A percentile compares a stretch with the other conserved stretches of the same genome.
Conservation (phyloP, 2,797 vertebrate species). For the Eutrigla gurnardus region DNA sequence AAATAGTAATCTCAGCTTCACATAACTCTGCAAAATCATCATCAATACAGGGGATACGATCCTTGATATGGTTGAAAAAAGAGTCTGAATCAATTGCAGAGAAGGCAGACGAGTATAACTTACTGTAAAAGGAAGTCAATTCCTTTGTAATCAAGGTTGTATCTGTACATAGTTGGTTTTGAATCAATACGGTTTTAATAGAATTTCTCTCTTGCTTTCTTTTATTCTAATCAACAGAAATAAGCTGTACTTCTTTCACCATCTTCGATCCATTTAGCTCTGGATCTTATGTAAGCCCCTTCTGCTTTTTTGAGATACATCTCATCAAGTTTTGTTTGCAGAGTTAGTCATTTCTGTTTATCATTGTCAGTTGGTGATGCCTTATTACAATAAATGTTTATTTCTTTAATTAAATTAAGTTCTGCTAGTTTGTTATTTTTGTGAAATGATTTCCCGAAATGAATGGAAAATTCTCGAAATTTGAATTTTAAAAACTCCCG, state of each 20-base stretch:
- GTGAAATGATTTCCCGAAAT: not conserved
- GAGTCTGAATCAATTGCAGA: not conserved
- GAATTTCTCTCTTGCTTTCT: conserved; percentile 2
- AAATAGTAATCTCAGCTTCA: conserved; percentile 13
- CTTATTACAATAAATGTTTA: not conserved
- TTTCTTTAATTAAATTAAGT: conserved; percentile 11
- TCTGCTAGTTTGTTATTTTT: not conserved
- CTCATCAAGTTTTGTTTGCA: not conserved
- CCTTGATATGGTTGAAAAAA: conserved; percentile 7
- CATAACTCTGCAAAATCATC: conserved; percentile 17
- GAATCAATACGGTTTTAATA: not conserved
- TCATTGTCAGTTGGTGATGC: not conserved
- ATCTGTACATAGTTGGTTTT: not conserved
- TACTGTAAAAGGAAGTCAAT: not conserved
- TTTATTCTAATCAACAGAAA: not conserved
- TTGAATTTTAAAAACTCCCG: conserved; percentile 32
- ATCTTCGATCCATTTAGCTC: not conserved
- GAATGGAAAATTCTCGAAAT: conserved; percentile 8
- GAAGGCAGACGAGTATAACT: not conserved
- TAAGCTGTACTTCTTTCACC: not conserved
- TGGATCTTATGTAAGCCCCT: not conserved
- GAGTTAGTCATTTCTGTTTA: not conserved
- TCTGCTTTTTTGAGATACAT: not conserved
- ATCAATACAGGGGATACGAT: conserved; percentile 25
- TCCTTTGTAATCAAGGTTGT: not conserved